Evolutionary conservation across 2,797 vertebrate genomes (phyloP).

Genomic region (Myoxocephalus aenaeus): DNA sequence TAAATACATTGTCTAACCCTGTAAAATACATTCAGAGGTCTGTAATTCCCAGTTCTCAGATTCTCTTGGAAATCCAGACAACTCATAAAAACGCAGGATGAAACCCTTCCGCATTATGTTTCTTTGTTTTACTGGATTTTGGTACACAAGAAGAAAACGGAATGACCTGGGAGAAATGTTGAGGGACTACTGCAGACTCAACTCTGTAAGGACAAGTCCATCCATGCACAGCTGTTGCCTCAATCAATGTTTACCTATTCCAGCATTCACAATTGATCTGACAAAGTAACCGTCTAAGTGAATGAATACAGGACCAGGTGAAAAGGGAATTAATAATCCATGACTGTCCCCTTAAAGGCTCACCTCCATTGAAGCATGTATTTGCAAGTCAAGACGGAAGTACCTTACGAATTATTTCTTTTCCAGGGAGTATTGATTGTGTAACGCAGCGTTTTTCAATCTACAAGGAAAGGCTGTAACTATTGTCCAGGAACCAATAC

Average conservation of each 20-base stretch:
- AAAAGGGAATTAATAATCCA: conserved; percentile 62
- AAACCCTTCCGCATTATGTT: not conserved
- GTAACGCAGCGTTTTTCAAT: conserved; percentile 6
- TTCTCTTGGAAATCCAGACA: conserved; percentile 7
- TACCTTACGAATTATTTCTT: conserved; percentile 42
- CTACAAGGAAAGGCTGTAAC: conserved; percentile 9
- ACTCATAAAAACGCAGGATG: conserved; percentile 6
- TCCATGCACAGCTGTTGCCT: conserved; percentile 30
- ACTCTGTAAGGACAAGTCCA: conserved; percentile 15
- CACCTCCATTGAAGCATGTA: conserved; percentile 51
- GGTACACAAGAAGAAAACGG: too few relatives aligned
- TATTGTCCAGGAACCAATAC: conserved; percentile 6
- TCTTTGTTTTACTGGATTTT: not conserved
- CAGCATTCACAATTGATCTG: conserved; percentile 46
- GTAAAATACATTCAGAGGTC: conserved; percentile 22
- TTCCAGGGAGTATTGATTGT: conserved; percentile 58
- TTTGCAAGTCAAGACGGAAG: conserved; percentile 38
- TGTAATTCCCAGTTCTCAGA: conserved; percentile 3
- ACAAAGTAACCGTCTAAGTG: conserved; percentile 37
- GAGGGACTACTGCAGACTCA: conserved; percentile 3
- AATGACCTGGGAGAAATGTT: conserved; percentile 19
- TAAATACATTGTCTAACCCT: conserved; percentile 20
- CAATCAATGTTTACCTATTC: conserved; percentile 57
- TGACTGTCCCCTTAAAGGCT: conserved; percentile 49
- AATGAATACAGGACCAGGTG: conserved; percentile 29